Percentiles rank a stretch among this genome's conserved stretches.
Evolutionary conservation across 2,797 vertebrate genomes (phyloP).

Genomic region (Enteromius trimaculatus): DNA sequence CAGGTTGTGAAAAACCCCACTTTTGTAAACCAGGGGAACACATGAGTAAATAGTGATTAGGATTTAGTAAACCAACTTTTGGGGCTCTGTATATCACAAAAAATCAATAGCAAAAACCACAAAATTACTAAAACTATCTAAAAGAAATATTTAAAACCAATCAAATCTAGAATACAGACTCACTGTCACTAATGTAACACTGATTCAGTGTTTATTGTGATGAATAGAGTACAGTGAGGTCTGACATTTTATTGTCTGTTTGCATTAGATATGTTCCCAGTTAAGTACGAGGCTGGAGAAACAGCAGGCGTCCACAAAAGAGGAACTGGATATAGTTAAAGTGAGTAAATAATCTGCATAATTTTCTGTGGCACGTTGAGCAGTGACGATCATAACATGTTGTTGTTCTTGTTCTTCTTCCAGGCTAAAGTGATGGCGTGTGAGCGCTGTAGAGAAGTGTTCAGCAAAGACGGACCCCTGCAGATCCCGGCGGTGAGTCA

Average conservation of each 20-base stretch:
- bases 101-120: no score
- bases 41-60: no score
- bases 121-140: neutral
- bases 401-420: no score
- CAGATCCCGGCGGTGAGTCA: conserved; percentile 75
- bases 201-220: neutral
- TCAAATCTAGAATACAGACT: neutral
- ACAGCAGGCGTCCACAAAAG: conserved; percentile 92
- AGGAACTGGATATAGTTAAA: conserved; percentile 95
- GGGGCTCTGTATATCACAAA: no score
- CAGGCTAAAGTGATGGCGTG: conserved; percentile 94
- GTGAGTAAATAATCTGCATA: conserved; percentile 69
- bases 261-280: conserved; percentile 94
- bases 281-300: conserved; percentile 94
- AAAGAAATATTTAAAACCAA: neutral
- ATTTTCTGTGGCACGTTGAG: neutral
- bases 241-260: neutral
- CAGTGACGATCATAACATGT: neutral
- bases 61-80: no score
- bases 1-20: no score
- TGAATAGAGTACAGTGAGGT: neutral
- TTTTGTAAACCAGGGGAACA: neutral
- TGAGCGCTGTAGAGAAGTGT: conserved; percentile 92
- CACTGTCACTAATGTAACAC: neutral
- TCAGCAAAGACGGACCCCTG: conserved; percentile 87